phyloP scores from a whole-genome alignment of 2,888 invertebrate genomes.

The Gandaritis pyraliata region DNA sequence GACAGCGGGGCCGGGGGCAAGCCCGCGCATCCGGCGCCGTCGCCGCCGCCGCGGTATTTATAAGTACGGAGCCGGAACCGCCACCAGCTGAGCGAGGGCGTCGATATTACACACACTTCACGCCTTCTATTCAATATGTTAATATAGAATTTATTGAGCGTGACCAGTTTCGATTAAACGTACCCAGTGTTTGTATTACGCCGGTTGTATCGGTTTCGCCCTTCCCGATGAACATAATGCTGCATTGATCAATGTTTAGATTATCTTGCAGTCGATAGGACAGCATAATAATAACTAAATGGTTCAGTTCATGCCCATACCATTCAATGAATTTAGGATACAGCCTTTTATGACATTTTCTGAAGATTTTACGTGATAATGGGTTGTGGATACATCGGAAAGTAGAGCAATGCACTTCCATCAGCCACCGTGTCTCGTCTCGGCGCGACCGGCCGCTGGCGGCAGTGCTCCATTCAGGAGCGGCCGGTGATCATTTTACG shows the following conservation, averaged over 20 bases:
- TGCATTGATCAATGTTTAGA: slow-evolving; percentile 36
- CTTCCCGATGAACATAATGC: slow-evolving; percentile 39
- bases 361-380: slow-evolving; percentile 18
- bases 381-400: slow-evolving; percentile 42
- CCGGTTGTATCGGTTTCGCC: slow-evolving; percentile 39
- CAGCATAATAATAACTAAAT: slow-evolving; percentile 8
- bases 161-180: slow-evolving; percentile 46
- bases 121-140: slow-evolving; percentile 53
- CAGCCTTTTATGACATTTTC: slow-evolving; percentile 9
- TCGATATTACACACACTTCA: slow-evolving; percentile 53
- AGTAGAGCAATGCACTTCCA: slow-evolving; percentile 74
- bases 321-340: slow-evolving; percentile 3
- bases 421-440: slow-evolving; percentile 49
- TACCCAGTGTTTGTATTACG: slow-evolving; percentile 37
- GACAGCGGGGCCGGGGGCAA: slow-evolving; percentile 42
- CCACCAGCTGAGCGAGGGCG: slow-evolving; percentile 63
- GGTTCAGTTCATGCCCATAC: slow-evolving; percentile 6
- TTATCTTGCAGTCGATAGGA: slow-evolving; percentile 23
- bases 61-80: slow-evolving; percentile 74
- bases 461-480: slow-evolving; percentile 53
- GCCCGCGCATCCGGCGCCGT: slow-evolving; percentile 75
- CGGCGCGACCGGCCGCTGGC: slow-evolving; percentile 41
- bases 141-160: slow-evolving; percentile 51
- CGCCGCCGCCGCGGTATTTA: slow-evolving; percentile 74
- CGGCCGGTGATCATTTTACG: slow-evolving; percentile 76